Evolutionary conservation across 2,797 vertebrate genomes (phyloP).

Genomic region (Sardinella longiceps): DNA sequence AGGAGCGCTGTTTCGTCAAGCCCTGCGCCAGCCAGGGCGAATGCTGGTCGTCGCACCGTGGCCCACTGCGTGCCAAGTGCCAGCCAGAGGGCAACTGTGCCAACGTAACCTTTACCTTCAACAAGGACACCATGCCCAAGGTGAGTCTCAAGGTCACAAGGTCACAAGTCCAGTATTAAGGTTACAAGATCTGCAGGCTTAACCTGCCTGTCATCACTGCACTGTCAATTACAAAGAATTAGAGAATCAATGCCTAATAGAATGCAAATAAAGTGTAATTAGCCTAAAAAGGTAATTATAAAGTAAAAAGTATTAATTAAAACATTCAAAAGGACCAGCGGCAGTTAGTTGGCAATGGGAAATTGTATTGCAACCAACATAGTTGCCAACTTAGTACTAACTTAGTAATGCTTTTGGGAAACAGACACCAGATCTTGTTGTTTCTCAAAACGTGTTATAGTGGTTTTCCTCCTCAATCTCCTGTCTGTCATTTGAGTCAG

Average conservation of each 20-base stretch:
- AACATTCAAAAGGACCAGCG: not conserved
- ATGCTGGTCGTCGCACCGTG: slow-evolving; percentile 77
- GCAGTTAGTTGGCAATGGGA: too few species aligned
- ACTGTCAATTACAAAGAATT: too few species aligned
- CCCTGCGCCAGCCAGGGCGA: slow-evolving; percentile 81
- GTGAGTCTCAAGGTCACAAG: slow-evolving; percentile 66
- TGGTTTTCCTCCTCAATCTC: not conserved
- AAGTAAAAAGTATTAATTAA: too few species aligned
- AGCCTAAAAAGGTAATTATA: too few species aligned
- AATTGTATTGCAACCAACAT: too few species aligned
- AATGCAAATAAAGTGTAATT: too few species aligned
- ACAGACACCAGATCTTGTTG: not conserved
- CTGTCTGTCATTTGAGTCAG: not conserved
- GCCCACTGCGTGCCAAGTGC: slow-evolving; percentile 75
- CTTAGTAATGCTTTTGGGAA: too few species aligned
- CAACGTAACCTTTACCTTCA: slow-evolving; percentile 90
- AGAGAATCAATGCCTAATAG: too few species aligned
- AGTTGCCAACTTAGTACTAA: too few species aligned
- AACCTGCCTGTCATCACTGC: too few species aligned
- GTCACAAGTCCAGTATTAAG: not conserved
- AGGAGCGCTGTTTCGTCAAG: slow-evolving; percentile 83
- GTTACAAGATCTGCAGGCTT: too few species aligned
- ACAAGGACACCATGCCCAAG: slow-evolving; percentile 86
- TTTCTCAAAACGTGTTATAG: not conserved
- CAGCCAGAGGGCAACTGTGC: slow-evolving; percentile 79